These are phyloP conservation scores for Proterorhinus semilunaris DNA, from an alignment of 2,113 vertebrate species.

Conservation along the genomic window DNA sequence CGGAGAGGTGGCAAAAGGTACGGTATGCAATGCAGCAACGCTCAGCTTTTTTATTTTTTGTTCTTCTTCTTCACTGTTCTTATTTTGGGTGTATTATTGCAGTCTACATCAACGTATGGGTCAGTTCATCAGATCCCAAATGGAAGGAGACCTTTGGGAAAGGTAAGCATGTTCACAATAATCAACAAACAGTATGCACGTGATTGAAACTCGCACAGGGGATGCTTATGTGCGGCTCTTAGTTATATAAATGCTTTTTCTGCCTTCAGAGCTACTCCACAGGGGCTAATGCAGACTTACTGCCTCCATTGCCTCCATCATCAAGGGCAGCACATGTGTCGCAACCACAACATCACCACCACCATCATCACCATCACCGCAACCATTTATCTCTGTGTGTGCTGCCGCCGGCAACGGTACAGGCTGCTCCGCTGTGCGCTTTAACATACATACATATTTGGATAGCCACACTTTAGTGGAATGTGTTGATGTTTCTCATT, in stretches of 20 bases:
- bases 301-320: slow-evolving; percentile 72
- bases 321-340: slow-evolving; percentile 56
- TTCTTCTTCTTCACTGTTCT: background rate
- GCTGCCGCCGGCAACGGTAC: slow-evolving; percentile 66
- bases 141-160: slow-evolving; percentile 60
- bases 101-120: slow-evolving; percentile 60
- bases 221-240: background rate
- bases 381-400: slow-evolving; percentile 68
- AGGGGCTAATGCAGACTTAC: slow-evolving; percentile 62
- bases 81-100: background rate
- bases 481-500: background rate
- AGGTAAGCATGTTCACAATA: slow-evolving; percentile 51
- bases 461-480: background rate
- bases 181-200: background rate
- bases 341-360: slow-evolving; percentile 61
- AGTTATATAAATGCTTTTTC: slow-evolving; percentile 29
- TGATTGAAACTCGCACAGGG: background rate
- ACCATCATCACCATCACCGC: slow-evolving; percentile 65
- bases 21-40: background rate
- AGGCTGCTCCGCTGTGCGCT: slow-evolving; percentile 22
- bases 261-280: slow-evolving; percentile 65
- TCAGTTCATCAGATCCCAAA: slow-evolving; percentile 57
- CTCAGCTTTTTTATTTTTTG: background rate
- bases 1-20: slow-evolving; percentile 70
- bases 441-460: background rate